Percentiles rank a stretch among this genome's conserved stretches.
phyloP scores from a whole-genome alignment of 2,888 invertebrate species.

The Cheilosia grossa region DNA sequence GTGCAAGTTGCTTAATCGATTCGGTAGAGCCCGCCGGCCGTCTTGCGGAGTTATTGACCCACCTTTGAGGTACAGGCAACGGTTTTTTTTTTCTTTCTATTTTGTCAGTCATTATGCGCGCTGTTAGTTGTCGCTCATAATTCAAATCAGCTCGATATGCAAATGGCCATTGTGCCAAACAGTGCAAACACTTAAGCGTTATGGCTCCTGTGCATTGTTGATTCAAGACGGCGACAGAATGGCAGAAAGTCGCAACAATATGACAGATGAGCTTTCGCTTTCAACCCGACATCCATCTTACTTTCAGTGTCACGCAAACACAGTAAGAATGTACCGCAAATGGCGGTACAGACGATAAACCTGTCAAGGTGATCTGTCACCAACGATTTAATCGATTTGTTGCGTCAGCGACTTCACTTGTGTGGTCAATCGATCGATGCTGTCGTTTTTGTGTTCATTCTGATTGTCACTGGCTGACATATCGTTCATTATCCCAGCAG shows the following conservation, averaged over 20 bases:
- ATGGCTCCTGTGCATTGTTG: slow-evolving; percentile 10
- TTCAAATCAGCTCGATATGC: slow-evolving; percentile 44
- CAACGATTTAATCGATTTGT: slow-evolving; percentile 29
- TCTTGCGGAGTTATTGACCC: slow-evolving; percentile 39
- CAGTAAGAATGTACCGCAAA: neutral
- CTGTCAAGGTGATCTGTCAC: slow-evolving; percentile 52
- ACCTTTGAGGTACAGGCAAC: neutral
- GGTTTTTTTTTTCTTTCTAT: neutral
- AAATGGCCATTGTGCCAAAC: slow-evolving; percentile 29
- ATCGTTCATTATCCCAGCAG: no score
- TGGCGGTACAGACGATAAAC: neutral
- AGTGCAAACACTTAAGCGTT: slow-evolving; percentile 8
- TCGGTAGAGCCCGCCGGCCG: neutral
- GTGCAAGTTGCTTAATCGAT: slow-evolving; percentile 10
- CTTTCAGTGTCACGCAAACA: slow-evolving; percentile 19
- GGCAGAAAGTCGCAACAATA: neutral
- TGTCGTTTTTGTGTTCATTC: slow-evolving; percentile 2
- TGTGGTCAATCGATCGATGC: neutral
- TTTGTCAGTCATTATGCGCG: neutral
- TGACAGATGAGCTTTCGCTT: slow-evolving; percentile 29
- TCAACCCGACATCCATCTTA: slow-evolving; percentile 17
- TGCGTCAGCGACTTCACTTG: slow-evolving; percentile 4
- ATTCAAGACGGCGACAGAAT: neutral
- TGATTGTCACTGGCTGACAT: neutral
- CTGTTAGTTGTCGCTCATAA: slow-evolving; percentile 29